Base-by-base conservation (phyloP, 1,140 invertebrate species). In the Lasioglossum baleicum region DNA sequence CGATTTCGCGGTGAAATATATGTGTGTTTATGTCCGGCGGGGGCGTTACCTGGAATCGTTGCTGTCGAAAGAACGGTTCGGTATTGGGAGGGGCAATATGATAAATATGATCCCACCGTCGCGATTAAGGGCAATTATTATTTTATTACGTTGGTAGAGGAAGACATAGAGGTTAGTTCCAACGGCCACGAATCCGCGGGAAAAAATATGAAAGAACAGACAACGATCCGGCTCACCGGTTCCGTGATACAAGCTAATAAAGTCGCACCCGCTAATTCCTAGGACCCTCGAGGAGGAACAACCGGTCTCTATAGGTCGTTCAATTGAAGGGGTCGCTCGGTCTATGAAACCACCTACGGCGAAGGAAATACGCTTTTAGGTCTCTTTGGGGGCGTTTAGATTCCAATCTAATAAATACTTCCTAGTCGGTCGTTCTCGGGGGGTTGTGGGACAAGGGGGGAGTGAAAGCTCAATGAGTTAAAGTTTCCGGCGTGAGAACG, bases 351-450 rank as follows among this genome's bases (percentile, higher is more conserved):
- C 89, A 90, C 89, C 89, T 88, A 90, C 83, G 85, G 89, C 85
- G 89, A 85, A 88, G 89, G 89, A 90, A 90, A 90, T 88, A 88
- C 88, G 88, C 87, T 88, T 90, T 90, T 84, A 88, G 84, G 76
- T 83, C 72, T 85, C 81, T 78, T 76, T 44, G 65, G 82, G 85
- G 87, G 87, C 81, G 85, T 90, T 90, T 90, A 90, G 89, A 90
- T 90, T 89, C 81, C 82, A 88, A 90, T 90, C 88, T 89, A 89
- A 90, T 90, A 89, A 90, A 89, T 90, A 87, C 88, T 90, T 90
- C 88, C 89, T 90, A 67, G 80, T 60, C 73, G 60, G 60, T 74
- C 69, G 84, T 83, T 87, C 17, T 61, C 2, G 22, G 67, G 80
- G 83, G 70, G 80, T 11, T 20, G 51, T 0, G 8, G 56, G n/a